A percentile compares a stretch with the other conserved stretches of the same genome.
Evolutionary conservation across 2,797 vertebrate genomes (phyloP).

Genomic region (Acrocephalus scirpaceus): DNA sequence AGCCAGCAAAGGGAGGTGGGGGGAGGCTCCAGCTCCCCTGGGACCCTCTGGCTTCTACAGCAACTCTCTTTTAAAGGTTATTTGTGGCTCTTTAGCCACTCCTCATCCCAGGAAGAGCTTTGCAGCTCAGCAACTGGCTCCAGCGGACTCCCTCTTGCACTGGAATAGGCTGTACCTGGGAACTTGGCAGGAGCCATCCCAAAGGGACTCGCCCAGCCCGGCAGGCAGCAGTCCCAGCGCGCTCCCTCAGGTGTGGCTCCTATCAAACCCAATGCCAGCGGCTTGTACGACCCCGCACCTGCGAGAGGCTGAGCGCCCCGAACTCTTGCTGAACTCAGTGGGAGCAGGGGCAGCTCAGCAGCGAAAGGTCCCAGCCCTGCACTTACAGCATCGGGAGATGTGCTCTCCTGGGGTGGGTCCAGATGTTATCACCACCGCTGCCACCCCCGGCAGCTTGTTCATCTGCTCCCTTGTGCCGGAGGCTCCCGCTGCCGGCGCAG

Average conservation of each 20-base stretch:
- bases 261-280: not conserved
- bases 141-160: not conserved
- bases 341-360: slow-evolving; percentile 17
- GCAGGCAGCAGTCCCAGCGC: not conserved
- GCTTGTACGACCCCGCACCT: not conserved
- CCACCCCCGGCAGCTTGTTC: slow-evolving; percentile 20
- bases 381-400: slow-evolving; percentile 37
- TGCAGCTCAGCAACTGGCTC: slow-evolving; percentile 9
- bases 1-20: not conserved
- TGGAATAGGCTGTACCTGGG: not conserved
- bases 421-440: slow-evolving; percentile 52
- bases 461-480: slow-evolving; percentile 33
- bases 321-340: slow-evolving; percentile 17
- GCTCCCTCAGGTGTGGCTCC: not conserved
- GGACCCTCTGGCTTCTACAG: not conserved
- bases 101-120: not conserved
- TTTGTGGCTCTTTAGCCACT: not conserved
- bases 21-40: not conserved
- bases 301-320: not conserved
- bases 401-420: slow-evolving; percentile 29
- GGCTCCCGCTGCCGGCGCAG: slow-evolving; percentile 32
- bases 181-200: not conserved
- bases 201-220: not conserved
- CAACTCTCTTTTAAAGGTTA: not conserved
- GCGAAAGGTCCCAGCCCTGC: not conserved